phyloP scores from a whole-genome alignment of 2,888 invertebrate genomes.

The Lasioglossum morio region DNA sequence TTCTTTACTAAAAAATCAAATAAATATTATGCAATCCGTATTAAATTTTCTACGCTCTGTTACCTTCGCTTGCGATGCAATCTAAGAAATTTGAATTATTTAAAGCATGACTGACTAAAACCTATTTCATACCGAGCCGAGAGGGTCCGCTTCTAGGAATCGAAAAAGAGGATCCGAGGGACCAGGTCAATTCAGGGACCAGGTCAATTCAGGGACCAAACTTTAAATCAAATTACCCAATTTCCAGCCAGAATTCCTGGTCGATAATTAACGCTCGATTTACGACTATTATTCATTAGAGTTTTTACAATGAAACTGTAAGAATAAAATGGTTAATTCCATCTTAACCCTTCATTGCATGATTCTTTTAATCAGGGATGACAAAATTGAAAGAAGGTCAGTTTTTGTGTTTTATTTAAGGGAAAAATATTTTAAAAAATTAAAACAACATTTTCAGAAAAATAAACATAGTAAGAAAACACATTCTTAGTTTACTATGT shows the following conservation, averaged over 20 bases:
- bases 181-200: constrained; percentile 8
- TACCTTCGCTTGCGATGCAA: background rate
- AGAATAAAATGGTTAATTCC: background rate
- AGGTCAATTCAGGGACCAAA: background rate
- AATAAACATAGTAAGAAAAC: no score
- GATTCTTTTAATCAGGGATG: no score
- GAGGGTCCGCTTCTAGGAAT: constrained; percentile 12
- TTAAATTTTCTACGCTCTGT: background rate
- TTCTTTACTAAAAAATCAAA: no score
- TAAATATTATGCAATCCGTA: background rate
- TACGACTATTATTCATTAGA: background rate
- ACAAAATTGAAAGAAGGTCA: no score
- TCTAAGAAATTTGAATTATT: background rate
- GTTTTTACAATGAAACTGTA: background rate
- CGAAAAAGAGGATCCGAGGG: background rate
- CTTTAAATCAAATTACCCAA: constrained; percentile 31
- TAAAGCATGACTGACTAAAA: background rate
- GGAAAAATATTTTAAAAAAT: no score
- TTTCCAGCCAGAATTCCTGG: constrained; percentile 22
- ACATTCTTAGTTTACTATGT: no score
- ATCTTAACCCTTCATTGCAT: no score
- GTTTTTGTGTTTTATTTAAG: no score
- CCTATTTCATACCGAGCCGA: constrained; percentile 4
- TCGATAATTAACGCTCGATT: background rate
- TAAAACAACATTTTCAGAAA: no score